Percentiles rank a stretch among this genome's conserved stretches.
These are phyloP conservation scores for Siniperca knerii DNA, from an alignment of 2,113 vertebrate species.

Conservation along the genomic window DNA sequence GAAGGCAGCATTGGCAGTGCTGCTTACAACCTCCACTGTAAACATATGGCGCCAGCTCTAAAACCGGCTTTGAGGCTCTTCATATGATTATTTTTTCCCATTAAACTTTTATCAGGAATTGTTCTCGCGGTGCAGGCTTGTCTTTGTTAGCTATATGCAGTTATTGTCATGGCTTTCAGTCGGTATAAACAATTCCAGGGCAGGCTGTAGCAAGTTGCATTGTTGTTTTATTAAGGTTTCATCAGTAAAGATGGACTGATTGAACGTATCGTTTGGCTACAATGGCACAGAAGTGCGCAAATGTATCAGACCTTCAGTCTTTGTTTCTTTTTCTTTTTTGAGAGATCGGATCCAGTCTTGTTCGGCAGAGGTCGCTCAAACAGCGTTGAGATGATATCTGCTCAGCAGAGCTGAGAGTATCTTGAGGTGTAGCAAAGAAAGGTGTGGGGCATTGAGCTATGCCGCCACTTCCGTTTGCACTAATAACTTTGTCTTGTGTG, in stretches of 20 bases:
- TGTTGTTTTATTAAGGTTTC: neutral
- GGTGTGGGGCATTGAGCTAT: constrained; percentile 14
- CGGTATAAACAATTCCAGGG: neutral
- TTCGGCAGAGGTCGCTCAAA: constrained; percentile 68
- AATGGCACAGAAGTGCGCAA: neutral
- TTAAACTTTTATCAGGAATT: neutral
- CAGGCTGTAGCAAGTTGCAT: constrained; percentile 1
- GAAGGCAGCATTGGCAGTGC: constrained; percentile 42
- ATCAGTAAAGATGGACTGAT: neutral
- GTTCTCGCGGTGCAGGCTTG: no score
- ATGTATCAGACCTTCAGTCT: constrained; percentile 8
- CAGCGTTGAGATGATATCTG: neutral
- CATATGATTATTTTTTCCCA: neutral
- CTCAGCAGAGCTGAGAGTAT: neutral
- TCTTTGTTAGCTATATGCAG: neutral
- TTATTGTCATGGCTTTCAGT: neutral
- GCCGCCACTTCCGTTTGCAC: constrained; percentile 14
- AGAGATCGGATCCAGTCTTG: neutral
- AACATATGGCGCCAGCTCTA: constrained; percentile 58
- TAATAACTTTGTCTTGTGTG: neutral
- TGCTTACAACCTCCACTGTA: constrained; percentile 46
- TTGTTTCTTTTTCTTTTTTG: constrained; percentile 28
- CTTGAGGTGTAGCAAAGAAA: neutral
- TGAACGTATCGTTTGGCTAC: neutral
- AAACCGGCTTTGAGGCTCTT: constrained; percentile 19